Evolutionary conservation across 2,797 vertebrate species (phyloP), one percentile per base, ranked within the genome.

Genomic region (Falco rusticolus): DNA sequence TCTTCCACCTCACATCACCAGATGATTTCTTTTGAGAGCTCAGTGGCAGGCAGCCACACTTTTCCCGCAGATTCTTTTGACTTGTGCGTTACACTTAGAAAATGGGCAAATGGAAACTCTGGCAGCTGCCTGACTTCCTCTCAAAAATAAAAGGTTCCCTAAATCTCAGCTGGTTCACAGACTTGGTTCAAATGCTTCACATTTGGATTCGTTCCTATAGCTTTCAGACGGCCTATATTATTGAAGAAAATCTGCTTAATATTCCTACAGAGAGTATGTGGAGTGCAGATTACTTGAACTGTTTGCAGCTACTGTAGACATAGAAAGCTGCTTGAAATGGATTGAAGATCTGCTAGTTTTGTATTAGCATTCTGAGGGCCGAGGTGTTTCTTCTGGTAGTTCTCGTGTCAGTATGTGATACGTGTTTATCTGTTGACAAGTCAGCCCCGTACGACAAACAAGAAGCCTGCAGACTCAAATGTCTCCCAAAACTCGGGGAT

Each of bases 31-130:
- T 97, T 97, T 91, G 92, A 96, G 85, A 94, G 88, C 89, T 87
- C 21, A 0, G 94, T 97, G 96, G 96, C 96, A 92, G 87, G 81
- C 92, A 90, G 90, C 96, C 97, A 97, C 81, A 29, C 78, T 95
- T 96, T 95, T 84, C 90, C 93, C 51, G 88, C 78, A 94, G 81
- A 94, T 75, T 92, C 94, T 96, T 98, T 92, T 96, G 94, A 97
- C 96, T 97, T 90, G 96, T 94, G 91, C 89, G 84, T 95, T 96
- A 88, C 95, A 72, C 87, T 97, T 82, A 92, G 90, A 96, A 97
- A 97, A 97, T n/a, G 94, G 94, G 95, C 95, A 95, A 95, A 94
- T 91, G 78, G 92, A 97, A 97, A 95, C 96, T 96, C 89, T 96
- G 97, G 89, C 96, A 97, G 94, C 93, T 97, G 96, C 93, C 75